Conservation (phyloP, 2,797 vertebrate species). For the Alfaro cultratus region DNA sequence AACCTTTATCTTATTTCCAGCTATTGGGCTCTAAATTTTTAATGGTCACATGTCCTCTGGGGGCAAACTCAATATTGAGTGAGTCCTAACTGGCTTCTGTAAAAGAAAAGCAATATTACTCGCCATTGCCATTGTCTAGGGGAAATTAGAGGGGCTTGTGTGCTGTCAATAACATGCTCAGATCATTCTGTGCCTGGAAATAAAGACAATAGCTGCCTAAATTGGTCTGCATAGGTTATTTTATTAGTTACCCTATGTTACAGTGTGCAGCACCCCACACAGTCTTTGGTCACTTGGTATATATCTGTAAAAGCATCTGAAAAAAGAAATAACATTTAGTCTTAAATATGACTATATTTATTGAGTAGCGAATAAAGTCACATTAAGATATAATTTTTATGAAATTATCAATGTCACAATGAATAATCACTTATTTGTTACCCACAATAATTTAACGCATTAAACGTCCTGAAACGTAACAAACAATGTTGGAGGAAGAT, state of each 20-base stretch:
- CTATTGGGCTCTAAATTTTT: constrained; percentile 11
- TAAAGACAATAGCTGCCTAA: constrained; percentile 4
- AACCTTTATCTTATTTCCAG: neutral
- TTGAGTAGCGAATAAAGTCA: neutral
- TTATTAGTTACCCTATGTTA: neutral
- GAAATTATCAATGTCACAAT: neutral
- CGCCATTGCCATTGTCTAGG: neutral
- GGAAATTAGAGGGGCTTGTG: constrained; percentile 3
- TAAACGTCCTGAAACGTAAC: neutral
- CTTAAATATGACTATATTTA: neutral
- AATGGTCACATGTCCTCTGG: constrained; percentile 9
- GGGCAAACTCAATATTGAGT: constrained; percentile 8
- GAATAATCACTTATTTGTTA: neutral
- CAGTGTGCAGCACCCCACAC: neutral
- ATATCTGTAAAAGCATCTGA: neutral
- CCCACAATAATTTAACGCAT: neutral
- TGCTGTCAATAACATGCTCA: neutral
- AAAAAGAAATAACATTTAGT: neutral
- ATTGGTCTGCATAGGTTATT: neutral
- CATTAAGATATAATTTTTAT: neutral
- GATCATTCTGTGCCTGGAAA: neutral
- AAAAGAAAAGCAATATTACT: constrained; percentile 6
- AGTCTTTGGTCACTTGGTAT: neutral
- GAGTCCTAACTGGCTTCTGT: neutral
- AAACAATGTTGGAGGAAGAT: neutral